Evolutionary conservation across 1,140 invertebrate genomes (phyloP).

Genomic region (Heliothis virescens): DNA sequence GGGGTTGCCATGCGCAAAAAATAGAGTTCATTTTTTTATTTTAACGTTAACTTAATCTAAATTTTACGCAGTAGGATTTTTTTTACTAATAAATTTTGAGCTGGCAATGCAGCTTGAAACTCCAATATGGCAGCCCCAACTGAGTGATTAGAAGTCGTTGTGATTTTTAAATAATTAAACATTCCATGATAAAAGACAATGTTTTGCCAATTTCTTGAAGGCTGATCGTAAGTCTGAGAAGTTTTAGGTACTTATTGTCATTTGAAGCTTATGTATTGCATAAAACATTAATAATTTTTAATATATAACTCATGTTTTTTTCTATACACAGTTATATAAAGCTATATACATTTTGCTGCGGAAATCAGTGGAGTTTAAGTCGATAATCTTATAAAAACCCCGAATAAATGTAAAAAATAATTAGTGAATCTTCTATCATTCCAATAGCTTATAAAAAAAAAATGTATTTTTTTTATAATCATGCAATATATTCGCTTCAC

Average conservation of each 20-base stretch:
- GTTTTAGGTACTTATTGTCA: slow-evolving; percentile 60
- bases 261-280: slow-evolving; percentile 18
- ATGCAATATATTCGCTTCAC: slow-evolving; percentile 24
- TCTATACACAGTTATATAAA: no score
- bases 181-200: slow-evolving; percentile 79
- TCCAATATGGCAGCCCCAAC: slow-evolving; percentile 33
- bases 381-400: no score
- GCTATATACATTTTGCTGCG: no score
- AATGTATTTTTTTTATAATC: no score
- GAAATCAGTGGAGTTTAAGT: no score
- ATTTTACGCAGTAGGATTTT: no score
- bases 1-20: slow-evolving; percentile 28
- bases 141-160: slow-evolving; percentile 52
- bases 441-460: not conserved
- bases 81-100: not conserved
- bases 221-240: slow-evolving; percentile 78
- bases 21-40: not conserved
- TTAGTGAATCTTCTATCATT: not conserved
- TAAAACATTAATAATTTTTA: not conserved
- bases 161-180: slow-evolving; percentile 72
- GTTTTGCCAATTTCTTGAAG: slow-evolving; percentile 71
- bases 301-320: no score
- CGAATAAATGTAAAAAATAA: no score
- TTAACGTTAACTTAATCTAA: not conserved
- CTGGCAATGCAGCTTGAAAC: not conserved